These are phyloP conservation scores for Epinephelus cyanopodus DNA, from an alignment of 2,113 vertebrate species.

Conservation along the genomic window DNA sequence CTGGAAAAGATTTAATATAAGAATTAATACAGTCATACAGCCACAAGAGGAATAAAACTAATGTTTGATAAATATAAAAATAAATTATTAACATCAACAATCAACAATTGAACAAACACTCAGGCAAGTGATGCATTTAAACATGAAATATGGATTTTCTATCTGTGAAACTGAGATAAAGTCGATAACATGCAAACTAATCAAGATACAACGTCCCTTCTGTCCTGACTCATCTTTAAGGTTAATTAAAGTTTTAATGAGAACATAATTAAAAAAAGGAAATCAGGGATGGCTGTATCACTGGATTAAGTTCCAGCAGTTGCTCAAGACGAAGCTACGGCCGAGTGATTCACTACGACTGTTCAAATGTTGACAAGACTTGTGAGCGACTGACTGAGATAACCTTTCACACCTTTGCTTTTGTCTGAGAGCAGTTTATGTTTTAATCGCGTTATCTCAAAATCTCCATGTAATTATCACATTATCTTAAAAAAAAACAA, in stretches of 20 bases:
- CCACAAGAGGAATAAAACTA: neutral
- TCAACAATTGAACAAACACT: neutral
- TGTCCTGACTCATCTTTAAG: neutral
- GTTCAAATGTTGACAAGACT: neutral
- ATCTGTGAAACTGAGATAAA: neutral
- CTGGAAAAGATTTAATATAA: conserved; percentile 31
- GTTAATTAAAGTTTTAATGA: neutral
- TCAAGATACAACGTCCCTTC: neutral
- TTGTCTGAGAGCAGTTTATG: no score
- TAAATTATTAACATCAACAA: neutral
- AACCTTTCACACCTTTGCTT: neutral
- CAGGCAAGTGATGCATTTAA: neutral
- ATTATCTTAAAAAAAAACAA: neutral
- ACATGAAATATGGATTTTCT: neutral
- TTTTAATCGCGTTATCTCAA: conserved; percentile 2
- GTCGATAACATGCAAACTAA: neutral
- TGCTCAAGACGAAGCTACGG: neutral
- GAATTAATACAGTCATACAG: neutral
- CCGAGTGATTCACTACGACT: neutral
- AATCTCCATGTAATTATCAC: neutral
- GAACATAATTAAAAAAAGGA: neutral
- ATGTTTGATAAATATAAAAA: neutral
- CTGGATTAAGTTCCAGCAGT: neutral
- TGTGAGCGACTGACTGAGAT: neutral
- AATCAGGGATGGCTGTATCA: neutral